These are phyloP conservation scores for Bugula neritina DNA, from an alignment of 2,888 invertebrate genomes.

Conservation along the genomic window DNA sequence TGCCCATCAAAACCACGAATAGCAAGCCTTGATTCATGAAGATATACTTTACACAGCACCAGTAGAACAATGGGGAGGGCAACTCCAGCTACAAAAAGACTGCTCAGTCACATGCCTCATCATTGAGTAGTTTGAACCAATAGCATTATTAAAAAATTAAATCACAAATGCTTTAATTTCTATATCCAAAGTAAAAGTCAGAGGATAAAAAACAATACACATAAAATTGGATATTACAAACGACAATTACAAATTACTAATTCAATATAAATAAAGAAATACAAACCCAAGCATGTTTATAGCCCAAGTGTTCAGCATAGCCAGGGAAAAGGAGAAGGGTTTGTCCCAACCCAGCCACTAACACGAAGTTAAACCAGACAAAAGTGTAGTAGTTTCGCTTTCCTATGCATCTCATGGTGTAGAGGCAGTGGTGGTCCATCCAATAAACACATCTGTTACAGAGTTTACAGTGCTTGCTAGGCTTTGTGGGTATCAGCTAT, in stretches of 20 bases:
- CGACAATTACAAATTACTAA: too few species aligned
- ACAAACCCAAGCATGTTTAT: background rate
- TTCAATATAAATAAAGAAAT: too few species aligned
- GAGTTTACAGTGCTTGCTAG: conserved; percentile 6
- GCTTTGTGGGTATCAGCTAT: conserved; percentile 10
- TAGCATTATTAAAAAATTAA: too few species aligned
- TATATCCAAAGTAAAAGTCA: too few species aligned
- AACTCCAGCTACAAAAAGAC: too few species aligned
- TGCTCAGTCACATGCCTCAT: too few species aligned
- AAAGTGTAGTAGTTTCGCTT: background rate
- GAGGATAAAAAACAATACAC: too few species aligned
- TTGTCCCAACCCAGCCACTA: background rate
- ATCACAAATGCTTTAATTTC: too few species aligned
- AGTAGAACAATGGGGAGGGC: too few species aligned
- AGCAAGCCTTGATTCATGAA: conserved; percentile 1
- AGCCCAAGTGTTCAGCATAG: background rate
- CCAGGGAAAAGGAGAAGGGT: background rate
- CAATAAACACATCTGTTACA: conserved; percentile 5
- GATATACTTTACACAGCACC: too few species aligned
- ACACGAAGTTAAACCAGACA: background rate
- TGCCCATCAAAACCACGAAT: background rate
- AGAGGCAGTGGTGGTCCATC: conserved; percentile 18
- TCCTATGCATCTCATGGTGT: background rate
- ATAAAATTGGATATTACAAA: too few species aligned
- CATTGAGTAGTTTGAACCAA: too few species aligned